Conservation (phyloP, 2,113 vertebrate species). For the Mastomys coucha region DNA sequence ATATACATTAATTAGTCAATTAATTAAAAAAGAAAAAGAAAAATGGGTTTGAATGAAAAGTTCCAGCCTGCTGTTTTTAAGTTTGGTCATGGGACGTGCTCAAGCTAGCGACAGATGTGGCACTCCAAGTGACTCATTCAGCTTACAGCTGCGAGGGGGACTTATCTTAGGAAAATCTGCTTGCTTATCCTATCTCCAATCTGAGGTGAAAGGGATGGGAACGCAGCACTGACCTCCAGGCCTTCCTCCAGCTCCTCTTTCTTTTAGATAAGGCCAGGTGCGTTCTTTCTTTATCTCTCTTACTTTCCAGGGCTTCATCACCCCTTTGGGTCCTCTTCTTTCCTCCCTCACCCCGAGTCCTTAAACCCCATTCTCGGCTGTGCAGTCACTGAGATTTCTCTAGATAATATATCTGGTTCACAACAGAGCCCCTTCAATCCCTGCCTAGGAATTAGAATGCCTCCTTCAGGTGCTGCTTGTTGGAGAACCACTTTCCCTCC, state of each 20-base stretch:
- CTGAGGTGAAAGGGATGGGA: not conserved
- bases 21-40: not conserved
- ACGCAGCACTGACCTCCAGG: not conserved
- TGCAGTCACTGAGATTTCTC: not conserved
- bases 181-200: not conserved
- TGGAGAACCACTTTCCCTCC: not conserved
- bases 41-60: constrained; percentile 2
- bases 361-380: not conserved
- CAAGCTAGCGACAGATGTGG: not conserved
- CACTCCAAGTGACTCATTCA: not conserved
- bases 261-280: not conserved
- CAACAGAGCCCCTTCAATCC: not conserved
- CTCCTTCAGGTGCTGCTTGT: not conserved
- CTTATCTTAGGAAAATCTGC: not conserved
- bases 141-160: not conserved
- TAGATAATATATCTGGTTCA: not conserved
- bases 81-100: not conserved
- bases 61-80: constrained; percentile 31
- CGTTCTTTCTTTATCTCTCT: constrained; percentile 1
- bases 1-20: too few relatives aligned
- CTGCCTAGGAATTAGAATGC: not conserved
- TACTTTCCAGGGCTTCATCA: not conserved
- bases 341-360: not conserved
- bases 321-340: not conserved
- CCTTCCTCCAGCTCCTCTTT: not conserved